These are phyloP conservation scores for Electrophaes corylata DNA, from an alignment of 2,888 invertebrate genomes.

Conservation along the genomic window DNA sequence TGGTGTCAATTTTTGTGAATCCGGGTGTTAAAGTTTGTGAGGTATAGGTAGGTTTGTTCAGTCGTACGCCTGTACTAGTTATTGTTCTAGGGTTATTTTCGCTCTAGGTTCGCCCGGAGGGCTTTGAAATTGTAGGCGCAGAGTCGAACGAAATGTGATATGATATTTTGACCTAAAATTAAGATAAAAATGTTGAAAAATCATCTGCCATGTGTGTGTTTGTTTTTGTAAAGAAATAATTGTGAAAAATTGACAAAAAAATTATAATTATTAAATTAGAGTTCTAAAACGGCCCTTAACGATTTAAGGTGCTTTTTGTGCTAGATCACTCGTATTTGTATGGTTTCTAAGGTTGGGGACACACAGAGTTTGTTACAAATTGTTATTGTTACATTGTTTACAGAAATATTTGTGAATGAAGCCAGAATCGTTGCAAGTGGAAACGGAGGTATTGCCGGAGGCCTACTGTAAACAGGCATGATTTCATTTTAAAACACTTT, in stretches of 20 bases:
- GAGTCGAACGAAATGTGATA: conserved; percentile 64
- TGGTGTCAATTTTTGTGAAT: background rate
- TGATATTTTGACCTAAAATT: conserved; percentile 67
- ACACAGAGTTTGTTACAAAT: conserved; percentile 3
- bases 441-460: too few species aligned
- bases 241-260: conserved; percentile 67
- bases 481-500: too few species aligned
- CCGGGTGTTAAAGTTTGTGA: background rate
- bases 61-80: conserved; percentile 4
- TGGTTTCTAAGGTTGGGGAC: conserved; percentile 25
- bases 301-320: conserved; percentile 39
- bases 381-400: conserved; percentile 13
- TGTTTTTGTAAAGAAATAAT: conserved; percentile 71
- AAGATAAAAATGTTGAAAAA: conserved; percentile 74
- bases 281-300: conserved; percentile 29
- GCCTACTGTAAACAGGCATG: too few species aligned
- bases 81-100: background rate
- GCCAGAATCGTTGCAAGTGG: too few species aligned
- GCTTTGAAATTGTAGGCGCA: conserved; percentile 26
- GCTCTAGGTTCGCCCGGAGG: conserved; percentile 20
- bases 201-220: conserved; percentile 71
- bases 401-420: too few species aligned
- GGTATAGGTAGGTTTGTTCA: conserved; percentile 6
- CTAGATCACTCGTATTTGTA: conserved; percentile 30
- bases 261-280: conserved; percentile 43